Base-by-base conservation (phyloP, 64 coral and sea anemone species). In the Astreopora myriophthalma region DNA sequence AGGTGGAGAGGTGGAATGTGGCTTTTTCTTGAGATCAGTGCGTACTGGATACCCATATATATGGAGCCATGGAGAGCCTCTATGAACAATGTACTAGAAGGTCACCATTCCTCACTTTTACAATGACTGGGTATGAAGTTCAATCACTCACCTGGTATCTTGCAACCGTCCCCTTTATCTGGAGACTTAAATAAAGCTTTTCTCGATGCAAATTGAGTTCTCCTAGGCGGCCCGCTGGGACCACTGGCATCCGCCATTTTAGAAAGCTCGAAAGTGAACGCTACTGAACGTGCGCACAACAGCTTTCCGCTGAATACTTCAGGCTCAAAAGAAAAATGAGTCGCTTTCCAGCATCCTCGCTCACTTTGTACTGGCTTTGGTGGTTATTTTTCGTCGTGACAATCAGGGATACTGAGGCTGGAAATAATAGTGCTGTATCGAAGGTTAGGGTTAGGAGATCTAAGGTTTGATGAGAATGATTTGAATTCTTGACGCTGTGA, bases 111-210 rank as follows among this genome's bases (percentile, higher is more conserved):
- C 42, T 6, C 42, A 46, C 42, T 46, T 46, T 46, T 11, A 46
- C 42, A 46, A 6, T 11, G 11, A 46, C 11, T 6, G 26, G 1
- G 8, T 23, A 26, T 6, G 26, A 17, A 23, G 3, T 22, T 51
- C 23, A 60, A 38, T 48, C 64, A 66, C 88, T 83, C 37, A 89
- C 86, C 88, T 37, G 48, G n/a, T 88, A 78, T 74, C 25, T 86
- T 25, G 29, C 62, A 40, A 63, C 35, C 71, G 8, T 88, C 85
- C 33, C 89, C 92, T 74, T 88, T 26, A 42, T 73, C 66, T 74
- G 95, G 95, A 1, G 95, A 90, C 26, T 75, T 80, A 94, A 97
- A 97, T 30, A 97, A 92, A 39, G 92, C 95, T 64, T 94, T 97
- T 80, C 95, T 97, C 25, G n/a, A n/a, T n/a, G n/a, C n/a, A n/a